phyloP scores from a whole-genome alignment of 53 echinoderm and acorn worm genomes.

The Glandiceps talaboti region DNA sequence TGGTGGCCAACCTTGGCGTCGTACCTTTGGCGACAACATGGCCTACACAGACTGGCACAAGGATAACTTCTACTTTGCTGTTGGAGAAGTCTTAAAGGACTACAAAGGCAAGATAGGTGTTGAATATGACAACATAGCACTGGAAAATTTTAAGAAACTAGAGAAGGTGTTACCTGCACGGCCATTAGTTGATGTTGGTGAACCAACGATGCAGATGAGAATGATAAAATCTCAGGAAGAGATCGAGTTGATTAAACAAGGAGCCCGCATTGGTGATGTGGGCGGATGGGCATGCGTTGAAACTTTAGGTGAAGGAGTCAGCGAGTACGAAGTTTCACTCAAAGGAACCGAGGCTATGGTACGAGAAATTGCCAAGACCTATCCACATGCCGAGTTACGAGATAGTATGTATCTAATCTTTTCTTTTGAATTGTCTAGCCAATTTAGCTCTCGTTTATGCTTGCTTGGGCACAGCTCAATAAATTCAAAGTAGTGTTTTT shows the following conservation, averaged over 20 bases:
- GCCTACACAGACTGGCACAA: slow-evolving; percentile 83
- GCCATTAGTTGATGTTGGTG: slow-evolving; percentile 45
- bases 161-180: slow-evolving; percentile 25
- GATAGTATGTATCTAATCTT: slow-evolving; percentile 88
- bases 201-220: slow-evolving; percentile 52
- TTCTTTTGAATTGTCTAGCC: too few species aligned
- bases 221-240: slow-evolving; percentile 77
- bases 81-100: slow-evolving; percentile 36
- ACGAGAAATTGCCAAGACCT: slow-evolving; percentile 53
- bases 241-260: slow-evolving; percentile 47
- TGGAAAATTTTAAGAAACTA: slow-evolving; percentile 37
- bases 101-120: slow-evolving; percentile 53
- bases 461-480: too few species aligned
- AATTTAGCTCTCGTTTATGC: too few species aligned
- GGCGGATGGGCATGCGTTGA: slow-evolving; percentile 59
- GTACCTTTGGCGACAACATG: slow-evolving; percentile 58
- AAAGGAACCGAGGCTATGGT: slow-evolving; percentile 54
- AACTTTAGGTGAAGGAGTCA: slow-evolving; percentile 44
- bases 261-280: slow-evolving; percentile 54
- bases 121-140: slow-evolving; percentile 41
- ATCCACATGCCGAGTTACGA: slow-evolving; percentile 45
- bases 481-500: too few species aligned
- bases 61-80: slow-evolving; percentile 76
- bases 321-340: slow-evolving; percentile 63
- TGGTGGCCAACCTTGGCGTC: slow-evolving; percentile 64